phyloP scores from a whole-genome alignment of 1,140 invertebrate species.

The Latrodectus geometricus region DNA sequence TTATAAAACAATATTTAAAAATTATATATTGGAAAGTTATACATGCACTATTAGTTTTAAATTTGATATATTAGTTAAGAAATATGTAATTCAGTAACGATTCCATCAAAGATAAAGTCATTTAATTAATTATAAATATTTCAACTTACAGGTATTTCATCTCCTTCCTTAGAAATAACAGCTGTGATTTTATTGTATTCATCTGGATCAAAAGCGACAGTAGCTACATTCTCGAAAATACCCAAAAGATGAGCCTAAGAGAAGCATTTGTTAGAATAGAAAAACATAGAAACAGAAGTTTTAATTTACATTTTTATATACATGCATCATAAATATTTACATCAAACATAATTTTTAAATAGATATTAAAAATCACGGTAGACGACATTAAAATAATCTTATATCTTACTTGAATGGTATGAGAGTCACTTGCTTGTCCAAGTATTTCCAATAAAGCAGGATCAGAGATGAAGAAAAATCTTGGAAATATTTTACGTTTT shows the following conservation, averaged over 20 bases:
- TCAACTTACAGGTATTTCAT: conserved; percentile 75
- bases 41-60: no score
- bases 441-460: conserved; percentile 94
- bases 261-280: background rate
- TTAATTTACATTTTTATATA: background rate
- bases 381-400: background rate
- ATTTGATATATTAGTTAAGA: no score
- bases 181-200: conserved; percentile 96
- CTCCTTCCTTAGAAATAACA: conserved; percentile 92
- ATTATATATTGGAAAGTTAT: no score
- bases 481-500: conserved; percentile 94
- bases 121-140: background rate
- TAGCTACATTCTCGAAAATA: conserved; percentile 95
- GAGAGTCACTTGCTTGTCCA: conserved; percentile 97
- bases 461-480: conserved; percentile 98
- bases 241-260: conserved; percentile 85
- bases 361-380: background rate
- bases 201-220: conserved; percentile 94
- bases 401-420: conserved; percentile 84
- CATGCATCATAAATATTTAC: background rate
- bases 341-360: background rate
- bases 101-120: background rate
- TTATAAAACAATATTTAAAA: background rate
- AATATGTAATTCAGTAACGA: no score
- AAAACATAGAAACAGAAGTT: no score